Base-by-base conservation (phyloP, 2,888 invertebrate species). In the Tetramorium bicarinatum region DNA sequence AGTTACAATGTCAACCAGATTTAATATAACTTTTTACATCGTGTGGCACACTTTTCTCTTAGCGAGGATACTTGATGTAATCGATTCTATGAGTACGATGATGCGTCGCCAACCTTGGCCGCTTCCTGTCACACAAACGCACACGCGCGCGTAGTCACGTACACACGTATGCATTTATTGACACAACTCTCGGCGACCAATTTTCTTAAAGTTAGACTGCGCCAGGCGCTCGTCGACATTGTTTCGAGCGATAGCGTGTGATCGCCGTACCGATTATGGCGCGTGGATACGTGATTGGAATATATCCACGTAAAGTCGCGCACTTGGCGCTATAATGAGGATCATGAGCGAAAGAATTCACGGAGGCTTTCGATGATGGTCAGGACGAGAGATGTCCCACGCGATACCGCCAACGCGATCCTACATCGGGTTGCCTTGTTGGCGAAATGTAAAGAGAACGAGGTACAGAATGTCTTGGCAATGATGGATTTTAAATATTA, bases 81-180 rank as follows among this genome's bases (percentile, higher is more conserved):
- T 80, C 72, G 79, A 80, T 59, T 76, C 66, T 56, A 71, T 62
- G 85, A 86, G 81, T 84, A 61, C 69, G 85, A 86, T 82, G 87
- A 86, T 85, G 81, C 79, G 77, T 75, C 69, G 74, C 54, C 85
- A 90, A 80, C 92, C 92, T 92, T 91, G 92, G 82, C 49, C 71
- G 80, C 87, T 92, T 92, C 92, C 92, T 91, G 91, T 90, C 87
- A 74, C 72, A 82, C 84, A 69, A 82, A 38, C 15, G 67, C 76
- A 29, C 54, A 4, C 38, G n/a, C n/a, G 25, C 49, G 44, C 47
- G 29, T 34, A 66, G 34, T 18, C 29, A 69, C 61, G 56, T 67
- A 71, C 54, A 52, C 52, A 41, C 34, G 44, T 49, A 21, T 44
- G 47, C 67, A 41, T 61, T 44, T 47, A 62, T 56, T 49, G 64